These are phyloP conservation scores for Trichogramma dendrolimi DNA, from an alignment of 2,888 invertebrate genomes.

Conservation along the genomic window DNA sequence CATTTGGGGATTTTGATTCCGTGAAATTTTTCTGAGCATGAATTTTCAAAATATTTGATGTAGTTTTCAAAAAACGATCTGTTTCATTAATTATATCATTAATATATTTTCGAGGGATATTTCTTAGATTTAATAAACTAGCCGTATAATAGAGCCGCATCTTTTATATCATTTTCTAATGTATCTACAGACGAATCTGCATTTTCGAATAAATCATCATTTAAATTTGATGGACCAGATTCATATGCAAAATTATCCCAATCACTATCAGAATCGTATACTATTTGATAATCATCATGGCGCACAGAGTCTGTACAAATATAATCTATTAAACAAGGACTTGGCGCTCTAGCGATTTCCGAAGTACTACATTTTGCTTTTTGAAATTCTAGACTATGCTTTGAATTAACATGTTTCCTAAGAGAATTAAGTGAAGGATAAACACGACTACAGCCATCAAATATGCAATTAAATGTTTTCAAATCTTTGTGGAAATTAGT, in stretches of 20 bases:
- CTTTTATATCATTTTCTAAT: not conserved
- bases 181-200: too few species aligned
- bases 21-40: not conserved
- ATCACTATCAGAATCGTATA: not conserved
- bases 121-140: conserved; percentile 1
- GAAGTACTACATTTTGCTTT: not conserved
- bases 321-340: too few species aligned
- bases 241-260: not conserved
- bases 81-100: conserved; percentile 11
- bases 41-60: not conserved
- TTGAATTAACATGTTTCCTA: not conserved
- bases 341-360: not conserved
- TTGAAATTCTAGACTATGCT: not conserved
- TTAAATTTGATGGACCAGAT: too few species aligned
- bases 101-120: conserved; percentile 5
- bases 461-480: not conserved
- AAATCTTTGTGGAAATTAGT: not conserved
- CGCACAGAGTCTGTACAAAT: too few species aligned
- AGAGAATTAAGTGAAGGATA: not conserved
- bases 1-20: not conserved
- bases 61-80: not conserved
- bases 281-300: not conserved
- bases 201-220: not conserved
- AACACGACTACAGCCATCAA: conserved; percentile 2
- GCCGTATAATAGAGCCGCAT: not conserved